Percentiles rank a stretch among this genome's conserved stretches.
phyloP scores from a whole-genome alignment of 1,140 invertebrate genomes.

The Cherax destructor region DNA sequence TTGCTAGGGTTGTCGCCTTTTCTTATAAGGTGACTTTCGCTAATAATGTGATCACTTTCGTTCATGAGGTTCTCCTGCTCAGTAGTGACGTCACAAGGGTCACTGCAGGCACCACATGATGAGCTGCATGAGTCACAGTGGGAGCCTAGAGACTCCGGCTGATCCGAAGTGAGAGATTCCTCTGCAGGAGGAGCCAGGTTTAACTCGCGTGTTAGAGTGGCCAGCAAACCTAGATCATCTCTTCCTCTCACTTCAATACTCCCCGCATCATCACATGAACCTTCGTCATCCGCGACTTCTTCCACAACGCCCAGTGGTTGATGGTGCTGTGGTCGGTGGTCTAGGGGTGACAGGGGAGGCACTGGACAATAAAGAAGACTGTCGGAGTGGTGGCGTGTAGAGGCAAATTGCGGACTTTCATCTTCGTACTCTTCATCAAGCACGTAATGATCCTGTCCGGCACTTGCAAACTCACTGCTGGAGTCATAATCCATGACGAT shows the following conservation, averaged over 20 bases:
- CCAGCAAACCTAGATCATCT: slow-evolving; percentile 46
- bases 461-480: slow-evolving; percentile 48
- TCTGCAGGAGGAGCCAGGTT: slow-evolving; percentile 64
- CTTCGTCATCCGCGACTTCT: slow-evolving; percentile 70
- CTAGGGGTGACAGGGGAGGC: slow-evolving; percentile 65
- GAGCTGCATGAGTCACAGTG: slow-evolving; percentile 68
- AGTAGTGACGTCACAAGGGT: slow-evolving; percentile 31
- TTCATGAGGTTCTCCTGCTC: slow-evolving; percentile 33
- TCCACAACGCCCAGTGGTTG: slow-evolving; percentile 48
- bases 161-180: slow-evolving; percentile 72
- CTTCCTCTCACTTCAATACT: background rate
- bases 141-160: slow-evolving; percentile 71
- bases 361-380: slow-evolving; percentile 62
- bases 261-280: slow-evolving; percentile 64
- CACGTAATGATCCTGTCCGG: slow-evolving; percentile 22
- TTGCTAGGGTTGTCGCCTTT: slow-evolving; percentile 23
- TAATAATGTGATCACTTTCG: slow-evolving; percentile 19
- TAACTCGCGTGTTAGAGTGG: slow-evolving; percentile 64
- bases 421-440: slow-evolving; percentile 44
- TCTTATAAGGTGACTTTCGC: slow-evolving; percentile 19
- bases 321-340: slow-evolving; percentile 69
- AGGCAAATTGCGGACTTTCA: slow-evolving; percentile 4
- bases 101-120: slow-evolving; percentile 59
- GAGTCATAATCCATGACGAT: slow-evolving; percentile 61
- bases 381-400: slow-evolving; percentile 32